Conservation (phyloP, 2,888 invertebrate species). For the Galeruca laticollis region DNA sequence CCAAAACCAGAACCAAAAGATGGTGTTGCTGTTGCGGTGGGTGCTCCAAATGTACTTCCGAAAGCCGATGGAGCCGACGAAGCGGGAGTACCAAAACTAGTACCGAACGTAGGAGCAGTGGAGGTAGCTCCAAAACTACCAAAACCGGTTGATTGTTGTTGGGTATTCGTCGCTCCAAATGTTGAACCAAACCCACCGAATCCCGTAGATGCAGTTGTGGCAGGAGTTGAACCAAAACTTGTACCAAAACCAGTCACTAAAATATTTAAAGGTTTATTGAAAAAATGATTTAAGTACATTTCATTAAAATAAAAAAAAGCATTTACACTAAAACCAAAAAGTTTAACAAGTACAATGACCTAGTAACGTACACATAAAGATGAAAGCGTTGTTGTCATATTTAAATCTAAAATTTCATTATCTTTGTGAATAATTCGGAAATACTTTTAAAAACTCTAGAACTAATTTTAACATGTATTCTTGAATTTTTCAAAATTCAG, state of each 20-base stretch:
- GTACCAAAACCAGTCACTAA: slow-evolving; percentile 66
- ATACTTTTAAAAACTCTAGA: too few species aligned
- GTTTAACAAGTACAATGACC: too few species aligned
- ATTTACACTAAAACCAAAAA: too few species aligned
- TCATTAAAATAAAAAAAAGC: slow-evolving; percentile 8
- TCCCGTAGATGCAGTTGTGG: slow-evolving; percentile 51
- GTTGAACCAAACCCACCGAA: slow-evolving; percentile 57
- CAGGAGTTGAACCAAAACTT: slow-evolving; percentile 56
- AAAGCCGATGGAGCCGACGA: slow-evolving; percentile 61
- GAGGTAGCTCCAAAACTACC: slow-evolving; percentile 58
- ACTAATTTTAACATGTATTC: too few species aligned
- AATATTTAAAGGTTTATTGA: slow-evolving; percentile 30
- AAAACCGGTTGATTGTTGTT: slow-evolving; percentile 40
- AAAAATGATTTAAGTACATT: background rate
- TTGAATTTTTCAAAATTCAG: too few species aligned
- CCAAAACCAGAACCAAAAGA: slow-evolving; percentile 61
- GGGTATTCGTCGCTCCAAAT: slow-evolving; percentile 51
- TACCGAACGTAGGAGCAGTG: slow-evolving; percentile 49
- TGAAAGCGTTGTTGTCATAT: too few species aligned
- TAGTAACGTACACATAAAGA: too few species aligned
- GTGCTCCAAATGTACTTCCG: slow-evolving; percentile 62
- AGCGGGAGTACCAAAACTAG: slow-evolving; percentile 60
- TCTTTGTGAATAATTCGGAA: too few species aligned
- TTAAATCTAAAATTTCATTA: too few species aligned
- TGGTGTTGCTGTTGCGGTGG: slow-evolving; percentile 52